These are phyloP conservation scores for Psittacula derbiana DNA, from an alignment of 2,797 vertebrate species.

Conservation along the genomic window DNA sequence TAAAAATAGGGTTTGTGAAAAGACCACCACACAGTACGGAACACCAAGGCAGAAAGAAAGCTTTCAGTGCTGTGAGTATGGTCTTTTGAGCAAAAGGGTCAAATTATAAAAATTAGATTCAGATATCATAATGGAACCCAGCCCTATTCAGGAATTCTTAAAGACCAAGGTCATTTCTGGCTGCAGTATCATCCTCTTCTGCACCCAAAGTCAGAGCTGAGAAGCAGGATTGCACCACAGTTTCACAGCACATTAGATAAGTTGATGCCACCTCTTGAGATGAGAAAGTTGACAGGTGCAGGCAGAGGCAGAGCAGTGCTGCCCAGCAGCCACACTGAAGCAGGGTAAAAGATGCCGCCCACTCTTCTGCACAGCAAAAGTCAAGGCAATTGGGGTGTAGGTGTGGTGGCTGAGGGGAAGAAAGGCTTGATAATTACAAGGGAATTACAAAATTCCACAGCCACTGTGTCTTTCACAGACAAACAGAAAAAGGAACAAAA, in stretches of 20 bases:
- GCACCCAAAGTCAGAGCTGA: neutral
- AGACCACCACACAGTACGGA: neutral
- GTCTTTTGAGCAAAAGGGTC: neutral
- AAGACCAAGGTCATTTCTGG: neutral
- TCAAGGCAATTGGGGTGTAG: neutral
- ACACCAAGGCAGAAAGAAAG: neutral
- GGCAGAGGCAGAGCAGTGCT: neutral
- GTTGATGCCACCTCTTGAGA: neutral
- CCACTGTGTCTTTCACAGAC: neutral
- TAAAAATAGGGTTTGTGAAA: neutral
- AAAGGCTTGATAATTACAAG: rapidly evolving
- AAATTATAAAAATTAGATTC: neutral
- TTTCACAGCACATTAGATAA: neutral
- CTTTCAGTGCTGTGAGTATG: neutral
- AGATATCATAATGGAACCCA: neutral
- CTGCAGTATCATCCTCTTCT: neutral
- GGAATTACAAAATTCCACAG: neutral
- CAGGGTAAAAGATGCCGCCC: neutral
- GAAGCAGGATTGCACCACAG: neutral
- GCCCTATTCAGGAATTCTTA: neutral
- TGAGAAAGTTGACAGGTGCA: rapidly evolving
- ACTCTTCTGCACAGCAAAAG: neutral
- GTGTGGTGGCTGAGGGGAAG: neutral
- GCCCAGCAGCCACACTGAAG: neutral
- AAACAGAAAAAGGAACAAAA: neutral